Evolutionary conservation across 1,140 invertebrate genomes (phyloP).

Genomic region (Colletes gigas): DNA sequence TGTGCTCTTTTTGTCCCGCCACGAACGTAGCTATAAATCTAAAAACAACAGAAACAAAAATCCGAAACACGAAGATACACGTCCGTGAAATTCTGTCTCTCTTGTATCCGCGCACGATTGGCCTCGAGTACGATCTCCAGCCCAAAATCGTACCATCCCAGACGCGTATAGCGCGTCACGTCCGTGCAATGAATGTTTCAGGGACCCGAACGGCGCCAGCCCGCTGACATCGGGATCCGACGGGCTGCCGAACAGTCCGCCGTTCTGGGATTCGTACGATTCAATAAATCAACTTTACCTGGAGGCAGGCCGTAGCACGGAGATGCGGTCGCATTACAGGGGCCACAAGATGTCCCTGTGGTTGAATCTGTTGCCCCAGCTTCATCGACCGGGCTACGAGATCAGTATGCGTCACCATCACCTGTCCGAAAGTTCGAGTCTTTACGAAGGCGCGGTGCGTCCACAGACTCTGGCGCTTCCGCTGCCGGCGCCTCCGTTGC

Average conservation of each 20-base stretch:
- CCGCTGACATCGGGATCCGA: slow-evolving; percentile 59
- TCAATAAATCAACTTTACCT: slow-evolving; percentile 94
- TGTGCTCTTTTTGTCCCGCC: too few relatives aligned
- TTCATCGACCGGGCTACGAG: slow-evolving; percentile 89
- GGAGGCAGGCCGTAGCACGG: slow-evolving; percentile 88
- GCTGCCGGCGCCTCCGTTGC: slow-evolving; percentile 78
- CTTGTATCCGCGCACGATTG: not conserved
- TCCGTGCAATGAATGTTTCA: slow-evolving; percentile 75
- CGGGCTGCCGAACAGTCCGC: slow-evolving; percentile 74
- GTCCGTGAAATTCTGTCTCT: not conserved
- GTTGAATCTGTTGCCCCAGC: slow-evolving; percentile 93
- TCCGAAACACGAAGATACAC: not conserved
- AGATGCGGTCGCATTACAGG: slow-evolving; percentile 91
- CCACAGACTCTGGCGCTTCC: slow-evolving; percentile 86
- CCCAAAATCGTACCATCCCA: not conserved
- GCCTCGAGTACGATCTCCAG: not conserved
- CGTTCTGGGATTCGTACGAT: slow-evolving; percentile 94
- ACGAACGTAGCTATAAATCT: too few relatives aligned
- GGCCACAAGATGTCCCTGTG: slow-evolving; percentile 96
- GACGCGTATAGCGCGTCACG: not conserved
- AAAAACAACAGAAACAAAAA: not conserved
- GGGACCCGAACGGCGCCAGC: slow-evolving; percentile 85
- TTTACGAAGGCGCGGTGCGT: slow-evolving; percentile 87
- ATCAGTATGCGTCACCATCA: slow-evolving; percentile 90
- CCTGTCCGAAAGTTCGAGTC: slow-evolving; percentile 85